Evolutionary conservation across 2,888 invertebrate species (phyloP), one percentile per base, ranked within the genome.

Genomic region (Amorpha juglandis): DNA sequence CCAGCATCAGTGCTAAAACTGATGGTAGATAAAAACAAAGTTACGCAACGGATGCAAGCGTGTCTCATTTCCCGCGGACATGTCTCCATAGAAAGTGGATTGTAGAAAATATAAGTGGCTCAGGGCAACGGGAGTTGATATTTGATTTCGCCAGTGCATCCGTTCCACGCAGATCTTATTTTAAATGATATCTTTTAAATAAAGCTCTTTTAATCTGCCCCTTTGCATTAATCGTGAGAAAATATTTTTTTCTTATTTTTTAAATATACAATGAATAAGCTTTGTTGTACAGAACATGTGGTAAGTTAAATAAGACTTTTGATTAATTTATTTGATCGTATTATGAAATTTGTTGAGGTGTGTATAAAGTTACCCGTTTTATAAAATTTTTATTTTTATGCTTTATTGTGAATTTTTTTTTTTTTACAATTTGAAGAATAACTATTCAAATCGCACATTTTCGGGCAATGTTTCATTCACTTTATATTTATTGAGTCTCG

Each of bases 31-130:
- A 42, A 42, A 50, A 8, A 58, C 42, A 19, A 72, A 11, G 19
- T 87, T 85, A 76, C 69, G 79, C 75, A 86, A 86, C 77, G 75
- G 78, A 80, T 78, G 75, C 72, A 68, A 77, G 73, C 71, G 70
- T 67, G 69, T 68, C 71, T 71, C 55, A 71, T 80, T 82, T 84
- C 81, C 78, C 78, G 80, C 81, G 81, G 80, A 81, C 80, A 78
- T 80, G 78, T 78, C 75, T 70, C 67, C 68, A 71, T 84, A 80
- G 86, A 84, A 86, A 86, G 85, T 84, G 75, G 78, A 72, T 70
- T 75, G 63, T 69, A 68, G 70, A 76, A 76, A 77, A 75, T 53
- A 47, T 33, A 53, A 65, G 55, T 52, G 55, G 38, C 73, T 63
- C 62, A 67, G 67, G 65, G 55, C 63, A 73, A 80, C 78, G 80